Evolutionary conservation across 2,797 vertebrate genomes (phyloP).

Genomic region (Euphonia xanthogaster): DNA sequence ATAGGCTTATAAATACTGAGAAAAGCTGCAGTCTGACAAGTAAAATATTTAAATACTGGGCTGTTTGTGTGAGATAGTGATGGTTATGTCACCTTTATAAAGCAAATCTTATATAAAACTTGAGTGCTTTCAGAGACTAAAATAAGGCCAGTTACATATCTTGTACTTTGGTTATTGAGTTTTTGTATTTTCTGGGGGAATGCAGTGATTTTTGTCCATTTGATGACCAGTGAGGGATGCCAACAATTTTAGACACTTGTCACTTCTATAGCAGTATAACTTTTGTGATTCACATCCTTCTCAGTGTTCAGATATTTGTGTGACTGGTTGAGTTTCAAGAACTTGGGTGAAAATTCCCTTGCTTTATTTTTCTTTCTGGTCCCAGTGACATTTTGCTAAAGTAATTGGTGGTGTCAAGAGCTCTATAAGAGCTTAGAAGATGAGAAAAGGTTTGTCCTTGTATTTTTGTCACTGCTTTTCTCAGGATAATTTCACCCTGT

Average conservation of each 20-base stretch:
- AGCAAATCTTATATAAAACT: slow-evolving; percentile 5
- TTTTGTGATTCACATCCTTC: slow-evolving; percentile 3
- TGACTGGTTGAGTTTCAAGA: slow-evolving; percentile 46
- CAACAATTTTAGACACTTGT: not conserved
- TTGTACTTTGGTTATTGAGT: not conserved
- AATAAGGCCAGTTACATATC: slow-evolving; percentile 46
- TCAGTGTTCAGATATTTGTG: slow-evolving; percentile 4
- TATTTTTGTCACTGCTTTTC: not conserved
- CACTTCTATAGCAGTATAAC: slow-evolving; percentile 13
- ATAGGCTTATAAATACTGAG: not conserved
- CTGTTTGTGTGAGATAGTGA: not conserved
- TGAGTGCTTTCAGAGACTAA: slow-evolving; percentile 37
- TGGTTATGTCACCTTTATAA: not conserved
- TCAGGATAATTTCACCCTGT: not conserved
- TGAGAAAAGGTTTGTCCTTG: not conserved
- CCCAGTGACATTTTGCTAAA: not conserved
- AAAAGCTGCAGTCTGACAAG: not conserved
- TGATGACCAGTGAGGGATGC: slow-evolving; percentile 4
- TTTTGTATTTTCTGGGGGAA: slow-evolving; percentile 55
- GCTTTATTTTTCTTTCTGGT: not conserved
- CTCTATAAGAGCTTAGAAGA: not conserved
- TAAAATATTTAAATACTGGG: not conserved
- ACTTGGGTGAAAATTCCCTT: not conserved
- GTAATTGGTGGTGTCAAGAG: not conserved
- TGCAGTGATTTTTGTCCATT: slow-evolving; percentile 44